These are phyloP conservation scores for Stenodera caucasica DNA, from an alignment of 2,888 invertebrate species.

Conservation along the genomic window DNA sequence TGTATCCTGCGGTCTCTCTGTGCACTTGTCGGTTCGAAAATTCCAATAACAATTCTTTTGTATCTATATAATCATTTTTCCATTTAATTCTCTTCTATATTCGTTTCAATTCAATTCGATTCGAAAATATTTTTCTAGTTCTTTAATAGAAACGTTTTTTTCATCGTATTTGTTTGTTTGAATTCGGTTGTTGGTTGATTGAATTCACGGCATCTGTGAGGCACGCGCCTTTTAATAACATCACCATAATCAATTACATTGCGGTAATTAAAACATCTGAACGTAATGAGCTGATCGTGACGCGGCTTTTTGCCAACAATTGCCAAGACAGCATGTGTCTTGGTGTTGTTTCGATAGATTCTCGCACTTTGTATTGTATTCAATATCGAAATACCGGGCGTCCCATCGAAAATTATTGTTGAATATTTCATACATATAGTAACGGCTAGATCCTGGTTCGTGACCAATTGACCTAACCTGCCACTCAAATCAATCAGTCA, in stretches of 20 bases:
- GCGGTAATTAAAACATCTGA: constrained; percentile 51
- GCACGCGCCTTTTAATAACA: constrained; percentile 39
- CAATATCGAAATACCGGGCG: background rate
- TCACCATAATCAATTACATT: constrained; percentile 46
- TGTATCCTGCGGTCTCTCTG: constrained; percentile 30
- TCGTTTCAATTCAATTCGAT: background rate
- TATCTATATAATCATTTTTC: constrained; percentile 15
- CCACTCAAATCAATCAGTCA: background rate
- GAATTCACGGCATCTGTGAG: constrained; percentile 18
- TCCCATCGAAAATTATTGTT: background rate
- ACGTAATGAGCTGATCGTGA: constrained; percentile 51
- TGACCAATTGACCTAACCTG: constrained; percentile 7
- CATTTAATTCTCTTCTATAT: too few species aligned
- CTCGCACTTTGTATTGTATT: background rate
- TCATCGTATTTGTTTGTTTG: background rate
- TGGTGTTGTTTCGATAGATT: constrained; percentile 7
- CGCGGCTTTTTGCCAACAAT: constrained; percentile 45
- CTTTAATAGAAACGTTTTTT: background rate
- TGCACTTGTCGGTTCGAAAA: constrained; percentile 9
- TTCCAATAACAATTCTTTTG: constrained; percentile 24
- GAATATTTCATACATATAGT: too few species aligned
- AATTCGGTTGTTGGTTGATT: background rate
- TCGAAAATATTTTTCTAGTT: background rate
- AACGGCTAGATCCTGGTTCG: background rate
- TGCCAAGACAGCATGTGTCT: constrained; percentile 30